These are phyloP conservation scores for Mycogona germanica DNA, from an alignment of 2,888 invertebrate species.

Conservation along the genomic window DNA sequence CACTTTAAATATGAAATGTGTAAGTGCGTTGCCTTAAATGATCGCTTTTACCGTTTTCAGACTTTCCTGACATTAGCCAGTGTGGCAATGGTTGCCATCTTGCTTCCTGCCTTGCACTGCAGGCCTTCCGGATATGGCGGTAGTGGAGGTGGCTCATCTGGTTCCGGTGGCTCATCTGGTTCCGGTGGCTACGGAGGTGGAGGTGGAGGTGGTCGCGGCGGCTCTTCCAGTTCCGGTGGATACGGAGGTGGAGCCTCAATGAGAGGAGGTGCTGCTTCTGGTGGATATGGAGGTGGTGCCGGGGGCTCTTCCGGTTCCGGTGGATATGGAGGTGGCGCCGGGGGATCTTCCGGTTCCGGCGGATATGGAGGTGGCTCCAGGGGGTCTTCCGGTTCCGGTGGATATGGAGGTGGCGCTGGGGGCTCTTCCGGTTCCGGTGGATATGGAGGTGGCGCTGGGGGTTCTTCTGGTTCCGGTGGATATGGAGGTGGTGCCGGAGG, in stretches of 20 bases:
- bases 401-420: constrained; percentile 2
- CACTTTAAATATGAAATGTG: too few relatives aligned
- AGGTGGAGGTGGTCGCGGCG: neutral
- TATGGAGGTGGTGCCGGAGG: neutral
- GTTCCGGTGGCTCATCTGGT: too few relatives aligned
- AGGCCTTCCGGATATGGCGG: too few relatives aligned
- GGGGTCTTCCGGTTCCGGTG: neutral
- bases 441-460: neutral
- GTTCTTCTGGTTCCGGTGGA: neutral
- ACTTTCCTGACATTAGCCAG: too few relatives aligned
- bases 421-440: too few relatives aligned
- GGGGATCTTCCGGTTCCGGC: neutral
- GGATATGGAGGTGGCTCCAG: constrained; percentile 3
- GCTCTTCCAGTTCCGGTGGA: neutral
- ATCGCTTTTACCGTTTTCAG: too few relatives aligned
- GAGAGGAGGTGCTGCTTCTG: neutral
- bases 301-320: neutral
- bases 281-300: neutral
- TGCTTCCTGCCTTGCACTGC: too few relatives aligned
- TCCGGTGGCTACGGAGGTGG: neutral
- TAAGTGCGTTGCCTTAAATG: too few relatives aligned
- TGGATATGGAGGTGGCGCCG: constrained; percentile 5
- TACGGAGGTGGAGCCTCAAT: neutral
- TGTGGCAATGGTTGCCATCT: too few relatives aligned
- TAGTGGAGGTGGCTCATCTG: too few relatives aligned